Base-by-base conservation (phyloP, 2,888 invertebrate genomes). In the Tetranychus truncatus region DNA sequence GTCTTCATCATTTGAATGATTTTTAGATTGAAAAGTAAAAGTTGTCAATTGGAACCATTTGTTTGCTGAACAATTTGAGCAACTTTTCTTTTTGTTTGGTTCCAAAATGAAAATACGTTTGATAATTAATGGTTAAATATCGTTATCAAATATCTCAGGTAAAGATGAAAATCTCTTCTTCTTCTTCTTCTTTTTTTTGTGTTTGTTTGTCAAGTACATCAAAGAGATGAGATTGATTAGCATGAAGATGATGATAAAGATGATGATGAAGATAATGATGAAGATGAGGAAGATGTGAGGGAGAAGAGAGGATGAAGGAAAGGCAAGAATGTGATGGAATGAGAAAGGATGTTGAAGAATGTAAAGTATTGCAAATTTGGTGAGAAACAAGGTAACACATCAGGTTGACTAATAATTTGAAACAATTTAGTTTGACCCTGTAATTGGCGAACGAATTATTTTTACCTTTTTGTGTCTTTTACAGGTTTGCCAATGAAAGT, bases 181-280 rank as follows among this genome's bases (percentile, higher is more conserved):
- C n/a, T n/a, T n/a, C n/a, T n/a, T n/a, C n/a, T n/a, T 24, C 24
- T 24, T 1, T 34, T 20, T 21, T 71, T 20, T 71, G 18, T 15
- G 20, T 11, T 20, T 71, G 71, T 18, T 18, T 71, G n/a, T n/a
- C 20, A n/a, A 44, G 18, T 24, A 24, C 24, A 24, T n/a, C 18
- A 71, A 8, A 18, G 71, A 71, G 34, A 71, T 34, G 18, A 15
- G 34, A 34, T 34, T 34, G 34, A 34, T 34, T 34, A 66, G 66
- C 18, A 11, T 9, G 66, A 66, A 45, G 72, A 72, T n/a, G 21
- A 24, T 21, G 72, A 72, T 9, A 67, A n/a, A 67, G 67, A 67
- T 11, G n/a, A n/a, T 18, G 67, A 67, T 11, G n/a, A n/a, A 67
- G 11, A n/a, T n/a, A n/a, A 5, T 21, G 67, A 6, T n/a, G 24